Percentiles rank a stretch among this genome's conserved stretches.
phyloP scores from a whole-genome alignment of 2,888 invertebrate species.

The Tridacna crocea region DNA sequence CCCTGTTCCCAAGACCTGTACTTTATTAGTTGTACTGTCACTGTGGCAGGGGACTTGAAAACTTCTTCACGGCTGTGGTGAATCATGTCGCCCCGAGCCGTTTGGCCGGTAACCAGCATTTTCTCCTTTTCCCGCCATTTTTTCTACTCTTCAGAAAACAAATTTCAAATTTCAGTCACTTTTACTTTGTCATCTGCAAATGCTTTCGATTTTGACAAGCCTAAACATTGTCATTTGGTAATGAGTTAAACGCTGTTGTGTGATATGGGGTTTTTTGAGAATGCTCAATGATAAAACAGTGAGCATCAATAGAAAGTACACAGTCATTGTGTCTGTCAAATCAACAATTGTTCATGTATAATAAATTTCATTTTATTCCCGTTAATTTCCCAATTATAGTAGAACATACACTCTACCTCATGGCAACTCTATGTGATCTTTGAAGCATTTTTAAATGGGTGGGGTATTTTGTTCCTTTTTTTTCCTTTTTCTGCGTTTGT shows the following conservation, averaged over 20 bases:
- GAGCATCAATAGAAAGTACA: not conserved
- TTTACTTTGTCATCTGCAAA: too few species aligned
- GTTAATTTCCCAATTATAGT: conserved; percentile 7
- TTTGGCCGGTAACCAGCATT: too few species aligned
- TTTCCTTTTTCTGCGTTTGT: conserved; percentile 48
- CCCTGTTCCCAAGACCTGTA: too few species aligned
- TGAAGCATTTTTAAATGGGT: conserved; percentile 33
- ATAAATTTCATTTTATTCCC: conserved; percentile 26
- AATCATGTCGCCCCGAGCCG: too few species aligned
- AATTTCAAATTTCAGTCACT: too few species aligned
- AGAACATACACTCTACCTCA: conserved; percentile 7
- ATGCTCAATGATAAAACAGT: not conserved
- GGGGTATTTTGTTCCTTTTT: conserved; percentile 4
- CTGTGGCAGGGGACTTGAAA: too few species aligned
- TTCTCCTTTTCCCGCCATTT: too few species aligned
- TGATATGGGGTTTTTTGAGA: not conserved
- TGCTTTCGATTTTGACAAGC: too few species aligned
- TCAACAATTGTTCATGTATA: conserved; percentile 15
- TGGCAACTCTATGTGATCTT: conserved; percentile 42
- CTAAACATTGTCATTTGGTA: too few species aligned
- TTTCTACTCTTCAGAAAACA: too few species aligned
- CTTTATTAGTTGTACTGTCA: too few species aligned
- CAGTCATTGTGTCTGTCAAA: not conserved
- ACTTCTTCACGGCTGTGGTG: too few species aligned
- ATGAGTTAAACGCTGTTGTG: not conserved